phyloP scores from a whole-genome alignment of 2,113 vertebrate species.

The Psophia crepitans region DNA sequence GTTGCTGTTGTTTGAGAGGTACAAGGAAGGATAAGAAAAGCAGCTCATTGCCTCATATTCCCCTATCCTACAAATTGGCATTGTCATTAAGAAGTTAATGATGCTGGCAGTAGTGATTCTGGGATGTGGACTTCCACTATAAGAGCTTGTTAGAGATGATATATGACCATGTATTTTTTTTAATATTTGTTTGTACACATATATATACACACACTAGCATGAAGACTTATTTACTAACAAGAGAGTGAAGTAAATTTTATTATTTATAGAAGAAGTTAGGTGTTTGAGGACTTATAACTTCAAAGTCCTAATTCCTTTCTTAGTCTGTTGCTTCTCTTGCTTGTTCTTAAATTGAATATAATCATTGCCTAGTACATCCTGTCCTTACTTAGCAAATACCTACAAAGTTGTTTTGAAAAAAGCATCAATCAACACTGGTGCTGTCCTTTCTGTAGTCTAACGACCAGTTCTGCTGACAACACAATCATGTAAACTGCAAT shows the following conservation, averaged over 20 bases:
- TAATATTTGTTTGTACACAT: neutral
- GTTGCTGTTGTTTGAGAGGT: neutral
- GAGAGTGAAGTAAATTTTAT: neutral
- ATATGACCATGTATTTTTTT: neutral
- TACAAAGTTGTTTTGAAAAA: neutral
- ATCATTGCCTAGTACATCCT: neutral
- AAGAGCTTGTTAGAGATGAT: neutral
- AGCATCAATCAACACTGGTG: neutral
- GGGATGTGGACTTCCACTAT: neutral
- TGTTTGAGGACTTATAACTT: neutral
- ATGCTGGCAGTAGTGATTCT: neutral
- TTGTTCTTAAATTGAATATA: neutral
- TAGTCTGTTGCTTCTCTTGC: neutral
- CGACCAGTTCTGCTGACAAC: conserved; percentile 1
- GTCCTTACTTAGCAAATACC: neutral
- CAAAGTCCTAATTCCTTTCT: neutral
- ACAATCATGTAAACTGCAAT: neutral
- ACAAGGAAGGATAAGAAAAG: neutral
- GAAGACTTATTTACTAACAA: neutral
- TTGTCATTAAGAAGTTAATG: neutral
- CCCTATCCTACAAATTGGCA: neutral
- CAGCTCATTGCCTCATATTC: neutral
- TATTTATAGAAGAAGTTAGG: neutral
- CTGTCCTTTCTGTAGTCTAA: neutral
- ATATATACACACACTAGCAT: neutral